phyloP scores from a whole-genome alignment of 1,140 invertebrate species.

The Acromyrmex echinatior region DNA sequence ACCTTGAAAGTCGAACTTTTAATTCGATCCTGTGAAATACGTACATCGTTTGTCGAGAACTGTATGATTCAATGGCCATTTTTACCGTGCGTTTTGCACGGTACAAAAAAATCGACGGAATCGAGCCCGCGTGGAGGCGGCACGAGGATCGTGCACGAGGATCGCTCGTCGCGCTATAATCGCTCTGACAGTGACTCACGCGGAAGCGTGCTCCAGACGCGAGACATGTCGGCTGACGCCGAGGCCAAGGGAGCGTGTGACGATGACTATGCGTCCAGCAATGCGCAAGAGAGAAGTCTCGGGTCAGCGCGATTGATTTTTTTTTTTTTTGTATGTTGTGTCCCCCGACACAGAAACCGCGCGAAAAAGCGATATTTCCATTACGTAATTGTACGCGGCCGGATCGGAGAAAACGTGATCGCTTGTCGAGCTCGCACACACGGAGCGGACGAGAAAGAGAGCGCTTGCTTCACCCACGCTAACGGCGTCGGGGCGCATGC shows the following conservation, averaged over 20 bases:
- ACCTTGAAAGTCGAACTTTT: slow-evolving; percentile 42
- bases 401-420: slow-evolving; percentile 59
- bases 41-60: background rate
- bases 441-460: too few species aligned
- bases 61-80: background rate
- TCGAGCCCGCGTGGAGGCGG: background rate
- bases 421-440: slow-evolving; percentile 8
- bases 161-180: background rate
- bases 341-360: background rate
- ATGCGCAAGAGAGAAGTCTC: background rate
- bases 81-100: background rate
- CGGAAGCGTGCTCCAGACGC: slow-evolving; percentile 72
- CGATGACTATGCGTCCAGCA: background rate
- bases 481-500: background rate
- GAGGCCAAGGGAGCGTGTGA: background rate
- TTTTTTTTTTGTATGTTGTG: too few species aligned
- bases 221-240: slow-evolving; percentile 28
- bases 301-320: background rate
- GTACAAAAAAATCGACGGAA: background rate
- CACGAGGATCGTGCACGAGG: background rate
- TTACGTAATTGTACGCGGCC: slow-evolving; percentile 70
- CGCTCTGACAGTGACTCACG: slow-evolving; percentile 80
- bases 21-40: background rate
- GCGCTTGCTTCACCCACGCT: background rate
- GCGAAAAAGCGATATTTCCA: slow-evolving; percentile 38